Evolutionary conservation across 2,113 vertebrate genomes (phyloP).

Genomic region (Xenopus tropicalis): DNA sequence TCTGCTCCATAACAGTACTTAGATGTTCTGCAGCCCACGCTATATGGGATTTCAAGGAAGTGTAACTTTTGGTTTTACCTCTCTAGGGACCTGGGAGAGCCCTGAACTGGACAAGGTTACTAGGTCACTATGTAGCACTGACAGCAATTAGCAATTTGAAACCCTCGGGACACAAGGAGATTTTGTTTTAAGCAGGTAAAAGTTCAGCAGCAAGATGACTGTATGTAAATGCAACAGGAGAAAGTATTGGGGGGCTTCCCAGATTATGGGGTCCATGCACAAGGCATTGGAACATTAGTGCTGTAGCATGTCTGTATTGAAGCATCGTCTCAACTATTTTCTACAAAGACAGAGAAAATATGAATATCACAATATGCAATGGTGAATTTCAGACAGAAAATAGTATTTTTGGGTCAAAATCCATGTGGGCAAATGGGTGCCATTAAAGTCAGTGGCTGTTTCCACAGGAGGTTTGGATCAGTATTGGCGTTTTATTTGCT

Average conservation of each 20-base stretch:
- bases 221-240: not conserved
- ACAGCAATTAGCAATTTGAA: not conserved
- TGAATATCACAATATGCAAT: too few relatives aligned
- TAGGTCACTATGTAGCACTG: not conserved
- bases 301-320: too few relatives aligned
- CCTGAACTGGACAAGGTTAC: not conserved
- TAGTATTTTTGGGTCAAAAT: too few relatives aligned
- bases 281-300: not conserved
- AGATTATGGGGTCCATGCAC: not conserved
- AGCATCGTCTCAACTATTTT: too few relatives aligned
- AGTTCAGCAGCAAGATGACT: not conserved
- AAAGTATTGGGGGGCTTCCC: too few relatives aligned
- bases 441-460: too few relatives aligned
- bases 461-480: too few relatives aligned
- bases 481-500: too few relatives aligned
- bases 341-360: too few relatives aligned
- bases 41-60: not conserved
- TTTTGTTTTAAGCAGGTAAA: constrained; percentile 3
- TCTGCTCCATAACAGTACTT: not conserved
- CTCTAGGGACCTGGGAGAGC: not conserved
- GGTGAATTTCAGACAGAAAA: too few relatives aligned
- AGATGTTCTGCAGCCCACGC: not conserved
- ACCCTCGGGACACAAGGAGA: not conserved
- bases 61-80: not conserved
- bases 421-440: too few relatives aligned